phyloP scores from a whole-genome alignment of 1,140 invertebrate genomes.

The Temnothorax nylanderi region DNA sequence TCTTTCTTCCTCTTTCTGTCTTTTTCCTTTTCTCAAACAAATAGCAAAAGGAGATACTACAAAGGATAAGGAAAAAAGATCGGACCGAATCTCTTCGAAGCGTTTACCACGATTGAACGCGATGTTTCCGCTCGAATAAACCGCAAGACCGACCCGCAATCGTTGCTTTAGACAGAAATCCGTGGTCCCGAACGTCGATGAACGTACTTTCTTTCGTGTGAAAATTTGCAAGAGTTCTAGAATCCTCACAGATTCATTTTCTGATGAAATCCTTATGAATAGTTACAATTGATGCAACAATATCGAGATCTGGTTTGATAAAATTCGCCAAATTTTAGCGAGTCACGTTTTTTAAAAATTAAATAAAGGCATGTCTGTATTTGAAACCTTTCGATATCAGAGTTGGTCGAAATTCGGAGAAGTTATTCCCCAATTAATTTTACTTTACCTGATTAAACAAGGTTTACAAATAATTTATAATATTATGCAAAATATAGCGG shows the following conservation, averaged over 20 bases:
- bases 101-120: conserved; percentile 50
- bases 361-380: not conserved
- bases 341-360: not conserved
- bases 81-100: conserved; percentile 43
- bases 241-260: not conserved
- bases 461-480: not conserved
- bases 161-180: conserved; percentile 44
- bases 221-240: conserved; percentile 26
- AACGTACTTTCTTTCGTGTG: conserved; percentile 2
- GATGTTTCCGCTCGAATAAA: conserved; percentile 52
- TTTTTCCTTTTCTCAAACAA: conserved; percentile 20
- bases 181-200: conserved; percentile 21
- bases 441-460: not conserved
- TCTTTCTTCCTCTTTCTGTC: not conserved
- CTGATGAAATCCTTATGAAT: not conserved
- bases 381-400: not conserved
- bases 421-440: not conserved
- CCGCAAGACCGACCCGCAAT: conserved; percentile 45
- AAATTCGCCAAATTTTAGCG: not conserved
- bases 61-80: conserved; percentile 39
- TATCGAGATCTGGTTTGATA: not conserved
- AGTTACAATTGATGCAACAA: not conserved
- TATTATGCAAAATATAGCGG: not conserved
- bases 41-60: conserved; percentile 39
- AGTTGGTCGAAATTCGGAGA: not conserved